Evolutionary conservation across 2,888 invertebrate species (phyloP), one percentile per base, ranked within the genome.

Genomic region (Hyposoter didymator): DNA sequence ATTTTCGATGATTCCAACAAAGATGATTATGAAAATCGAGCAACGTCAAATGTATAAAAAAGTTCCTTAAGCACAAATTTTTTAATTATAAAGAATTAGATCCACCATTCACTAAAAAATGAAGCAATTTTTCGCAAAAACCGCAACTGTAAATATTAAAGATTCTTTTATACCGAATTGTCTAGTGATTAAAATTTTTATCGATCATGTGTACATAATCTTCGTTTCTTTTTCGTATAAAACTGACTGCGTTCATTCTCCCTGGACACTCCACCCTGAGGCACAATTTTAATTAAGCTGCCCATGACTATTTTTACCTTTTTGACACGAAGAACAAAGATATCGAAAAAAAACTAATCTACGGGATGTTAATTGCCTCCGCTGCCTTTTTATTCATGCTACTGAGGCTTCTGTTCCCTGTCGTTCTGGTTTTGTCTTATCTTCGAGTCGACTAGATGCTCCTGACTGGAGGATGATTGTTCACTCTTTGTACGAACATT

Each of bases 301-400:
- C 2, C n/a, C 55, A 10, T 22, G 10, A 4, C 22, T n/a, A 49
- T 49, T 19, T 55, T 55, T 12, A 12, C 17, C 12, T 7, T 22
- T 55, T 7, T 55, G 22, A 4, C 22, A 22, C 4, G 55, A 22
- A 22, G 22, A 55, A 55, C 55, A 1, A 19, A 55, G 55, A 35
- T 35, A n/a, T 35, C 8, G 14, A 28, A 78, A 78, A 78, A 78
- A 78, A 67, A 78, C 22, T 69, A 67, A 59, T 78, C 59, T 28
- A 69, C 69, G 32, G n/a, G 45, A 69, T 32, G 69, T 78, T 69
- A 78, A 78, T 78, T 78, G 47, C 32, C 69, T 59, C n/a, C 7
- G 8, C 35, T 45, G 39, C 5, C 45, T 43, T 69, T 62, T 45
- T 59, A 52, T 59, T 70, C 45, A 62, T 39, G 32, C 35, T 47